Base-by-base conservation (phyloP, 1,140 invertebrate species). In the Drosophila bipectinata region DNA sequence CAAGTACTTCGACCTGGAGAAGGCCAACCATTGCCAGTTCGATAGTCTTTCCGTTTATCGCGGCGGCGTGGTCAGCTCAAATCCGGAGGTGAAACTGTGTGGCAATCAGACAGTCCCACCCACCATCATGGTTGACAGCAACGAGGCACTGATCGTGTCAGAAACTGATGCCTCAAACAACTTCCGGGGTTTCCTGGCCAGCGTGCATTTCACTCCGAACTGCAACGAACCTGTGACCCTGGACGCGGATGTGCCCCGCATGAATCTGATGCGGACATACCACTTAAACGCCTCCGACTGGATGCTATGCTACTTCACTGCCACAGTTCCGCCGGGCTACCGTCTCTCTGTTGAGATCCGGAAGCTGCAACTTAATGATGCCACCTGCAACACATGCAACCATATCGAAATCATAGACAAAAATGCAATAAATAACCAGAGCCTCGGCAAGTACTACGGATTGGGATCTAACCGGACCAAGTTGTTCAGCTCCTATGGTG, bases 361-460 rank as follows among this genome's bases (percentile, higher is more conserved):
- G 26, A 90, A 91, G 15, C 92, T 95, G 34, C 92, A 94, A 59
- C 74, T 95, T 32, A 92, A 92, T 52, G 37, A 58, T 12, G n/a
- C 6, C 9, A 1, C 12, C 10, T 60, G 58, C 9, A 1, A 3
- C 4, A 44, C 14, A 12, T 95, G 94, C 72, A 96, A 96, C 91
- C 95, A 93, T 60, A 61, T 97, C n/a, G 94, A 96, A 92, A 93
- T 96, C 77, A 87, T 75, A 51, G 96, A 97, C 92, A 96, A 96
- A 15, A 69, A 92, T 4, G 93, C 93, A 32, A 92, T 92, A 9
- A 92, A 92, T 24, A 93, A 93, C 47, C 88, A 94, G 39, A 72
- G 94, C 14, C 93, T 97, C 12, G 94, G 93, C 4, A 93, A 76
- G 71, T 95, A 94, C 74, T 96, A 95, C 84, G 21, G 21, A 0